These are phyloP conservation scores for Asarcornis scutulata DNA, from an alignment of 2,113 vertebrate species.

Conservation along the genomic window DNA sequence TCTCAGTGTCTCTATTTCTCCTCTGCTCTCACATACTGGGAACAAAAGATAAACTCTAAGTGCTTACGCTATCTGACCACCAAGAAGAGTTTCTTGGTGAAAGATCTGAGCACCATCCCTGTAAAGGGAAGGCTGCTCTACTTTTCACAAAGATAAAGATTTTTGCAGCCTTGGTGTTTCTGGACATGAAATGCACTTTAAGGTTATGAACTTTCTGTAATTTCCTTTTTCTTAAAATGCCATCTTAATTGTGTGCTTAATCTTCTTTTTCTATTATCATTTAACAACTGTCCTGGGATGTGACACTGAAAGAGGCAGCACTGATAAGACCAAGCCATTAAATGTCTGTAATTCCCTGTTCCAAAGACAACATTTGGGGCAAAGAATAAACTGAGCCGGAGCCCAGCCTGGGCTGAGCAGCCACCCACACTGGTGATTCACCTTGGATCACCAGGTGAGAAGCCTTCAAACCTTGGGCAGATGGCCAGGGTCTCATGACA, in stretches of 20 bases:
- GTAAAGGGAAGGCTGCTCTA: neutral
- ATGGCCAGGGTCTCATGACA: neutral
- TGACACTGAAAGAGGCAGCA: neutral
- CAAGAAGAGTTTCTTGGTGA: neutral
- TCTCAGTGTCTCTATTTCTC: neutral
- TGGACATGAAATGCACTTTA: neutral
- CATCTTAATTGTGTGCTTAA: neutral
- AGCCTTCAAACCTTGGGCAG: neutral
- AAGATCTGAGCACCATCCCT: neutral
- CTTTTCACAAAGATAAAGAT: neutral
- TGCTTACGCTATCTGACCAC: neutral
- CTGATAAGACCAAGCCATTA: rapidly evolving
- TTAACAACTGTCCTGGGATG: neutral
- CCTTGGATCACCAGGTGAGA: neutral
- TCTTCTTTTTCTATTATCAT: neutral
- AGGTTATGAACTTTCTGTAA: neutral
- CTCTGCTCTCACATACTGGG: neutral
- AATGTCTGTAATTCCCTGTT: neutral
- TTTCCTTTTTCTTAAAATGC: neutral
- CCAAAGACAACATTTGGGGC: neutral
- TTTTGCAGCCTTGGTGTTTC: neutral
- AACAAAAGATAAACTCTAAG: neutral
- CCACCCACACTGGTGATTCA: neutral
- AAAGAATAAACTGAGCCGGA: neutral
- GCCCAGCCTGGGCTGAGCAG: neutral